Base-by-base conservation (phyloP, 2,888 invertebrate genomes). In the Clitarchus hookeri region DNA sequence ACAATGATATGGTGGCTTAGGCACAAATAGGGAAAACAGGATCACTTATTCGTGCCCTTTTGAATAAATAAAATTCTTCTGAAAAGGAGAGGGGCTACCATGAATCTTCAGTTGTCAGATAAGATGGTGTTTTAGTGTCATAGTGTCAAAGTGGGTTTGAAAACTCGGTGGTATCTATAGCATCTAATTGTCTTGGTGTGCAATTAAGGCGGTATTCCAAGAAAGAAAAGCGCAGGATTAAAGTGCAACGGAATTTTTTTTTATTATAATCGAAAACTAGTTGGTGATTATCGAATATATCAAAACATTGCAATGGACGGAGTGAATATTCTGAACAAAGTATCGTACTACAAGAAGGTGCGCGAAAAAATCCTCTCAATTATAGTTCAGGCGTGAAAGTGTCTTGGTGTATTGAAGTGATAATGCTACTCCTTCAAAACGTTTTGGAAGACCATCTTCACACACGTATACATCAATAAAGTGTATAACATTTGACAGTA, bases 241-340 rank as follows among this genome's bases (percentile, higher is more conserved):
- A 44, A 83, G 83, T 83, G 53, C 83, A 48, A 23, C 44, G 25
- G 44, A 44, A 0, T 44, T 19, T 13, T 25, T 44, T 23, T 13
- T 83, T 44, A 19, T 0, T 36, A 83, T 83, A 83, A 83, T 48
- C 83, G 26, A 25, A 48, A 25, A 23, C 3, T 44, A 8, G 44
- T 27, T 6, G 25, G n/a, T 23, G 83, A 36, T n/a, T 13, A 83
- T 44, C 12, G 48, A 53, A 83, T 83, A 13, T 6, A 27, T n/a
- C 25, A 83, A 44, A 83, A 83, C 83, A 83, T 83, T 13, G 23
- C n/a, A n/a, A 83, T 44, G 83, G 44, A 83, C 44, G 11, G n/a
- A 48, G 53, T 44, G 53, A 83, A n/a, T 23, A 44, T 83, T 83
- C 25, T 1, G 23, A 44, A 44, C 12, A 36, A 44, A 44, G 44